Evolutionary conservation across 2,888 invertebrate species (phyloP), one percentile per base, ranked within the genome.

Genomic region (Teleiodes luculella): DNA sequence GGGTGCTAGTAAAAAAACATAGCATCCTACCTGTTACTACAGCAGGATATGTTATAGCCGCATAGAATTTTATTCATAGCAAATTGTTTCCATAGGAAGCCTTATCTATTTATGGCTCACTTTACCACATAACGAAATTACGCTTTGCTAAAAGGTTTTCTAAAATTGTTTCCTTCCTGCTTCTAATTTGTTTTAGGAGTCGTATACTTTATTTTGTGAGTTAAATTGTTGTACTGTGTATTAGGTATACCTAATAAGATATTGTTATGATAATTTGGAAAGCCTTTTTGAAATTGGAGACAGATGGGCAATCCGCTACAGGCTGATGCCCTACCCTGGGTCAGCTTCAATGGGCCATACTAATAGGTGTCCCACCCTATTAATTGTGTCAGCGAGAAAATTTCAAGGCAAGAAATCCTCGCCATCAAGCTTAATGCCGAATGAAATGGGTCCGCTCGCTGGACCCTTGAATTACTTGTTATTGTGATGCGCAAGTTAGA

Each of bases 381-480:
- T 86, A 83, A 86, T 86, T 84, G 81, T 82, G 81, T 77, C 80
- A 75, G 74, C 76, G 80, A 82, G 86, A 84, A 86, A 86, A 83
- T 87, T 86, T 86, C 78, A 80, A 83, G 82, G 76, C 84, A 84
- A 84, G 86, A 84, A 86, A 86, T 85, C 86, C 85, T 72, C 60
- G 80, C 80, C 71, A 83, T 86, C 83, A 81, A 64, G 68, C 67
- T 72, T 88, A 89, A 88, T 88, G 74, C 88, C 82, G 64, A 83
- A 82, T 88, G 88, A 89, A 86, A 87, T 87, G 87, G 87, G 88
- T 89, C 71, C 77, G 70, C 66, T 72, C 66, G 61, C 70, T 76
- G 78, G 78, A 35, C 81, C 77, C 77, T 76, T 64, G 76, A 74
- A 76, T 76, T 76, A 77, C 72, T 79, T 64, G 63, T 62, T 60